Percentiles rank a stretch among this genome's conserved stretches.
Evolutionary conservation across 1,140 invertebrate genomes (phyloP).

Genomic region (Gryon sp.): DNA sequence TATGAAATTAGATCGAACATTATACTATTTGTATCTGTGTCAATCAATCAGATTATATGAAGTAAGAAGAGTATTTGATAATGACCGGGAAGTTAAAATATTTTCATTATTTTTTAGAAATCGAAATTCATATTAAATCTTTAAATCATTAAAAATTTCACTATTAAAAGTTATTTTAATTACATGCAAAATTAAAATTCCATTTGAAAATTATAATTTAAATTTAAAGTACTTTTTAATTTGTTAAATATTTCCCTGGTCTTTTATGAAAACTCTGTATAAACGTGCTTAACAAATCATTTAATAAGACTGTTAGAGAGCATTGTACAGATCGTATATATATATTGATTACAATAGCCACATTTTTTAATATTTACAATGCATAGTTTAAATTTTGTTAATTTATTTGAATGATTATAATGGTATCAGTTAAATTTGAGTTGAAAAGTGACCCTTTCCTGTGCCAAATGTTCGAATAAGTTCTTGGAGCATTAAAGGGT

Average conservation of each 20-base stretch:
- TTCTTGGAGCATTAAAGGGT: conserved; percentile 35
- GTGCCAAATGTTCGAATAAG: conserved; percentile 8
- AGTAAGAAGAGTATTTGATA: too few relatives aligned
- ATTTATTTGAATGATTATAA: conserved; percentile 1
- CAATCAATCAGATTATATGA: conserved; percentile 26
- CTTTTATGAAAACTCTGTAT: too few relatives aligned
- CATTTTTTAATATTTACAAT: conserved; percentile 16
- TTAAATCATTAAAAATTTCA: too few relatives aligned
- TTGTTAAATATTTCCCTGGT: too few relatives aligned
- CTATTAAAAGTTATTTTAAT: too few relatives aligned
- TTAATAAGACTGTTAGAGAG: conserved; percentile 48
- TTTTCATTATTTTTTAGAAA: too few relatives aligned
- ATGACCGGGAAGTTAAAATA: too few relatives aligned
- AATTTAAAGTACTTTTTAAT: too few relatives aligned
- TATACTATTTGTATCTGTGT: conserved; percentile 41
- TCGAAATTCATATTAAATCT: too few relatives aligned
- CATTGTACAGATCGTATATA: conserved; percentile 20
- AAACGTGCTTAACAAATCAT: conserved; percentile 43
- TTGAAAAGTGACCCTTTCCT: conserved; percentile 29
- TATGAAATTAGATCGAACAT: conserved; percentile 23
- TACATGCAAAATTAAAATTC: too few relatives aligned
- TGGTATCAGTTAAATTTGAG: background rate
- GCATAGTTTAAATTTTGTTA: conserved; percentile 10
- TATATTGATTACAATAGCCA: background rate
- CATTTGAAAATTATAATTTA: too few relatives aligned